Evolutionary conservation across 2,797 vertebrate genomes (phyloP).

Genomic region (Otus scops): DNA sequence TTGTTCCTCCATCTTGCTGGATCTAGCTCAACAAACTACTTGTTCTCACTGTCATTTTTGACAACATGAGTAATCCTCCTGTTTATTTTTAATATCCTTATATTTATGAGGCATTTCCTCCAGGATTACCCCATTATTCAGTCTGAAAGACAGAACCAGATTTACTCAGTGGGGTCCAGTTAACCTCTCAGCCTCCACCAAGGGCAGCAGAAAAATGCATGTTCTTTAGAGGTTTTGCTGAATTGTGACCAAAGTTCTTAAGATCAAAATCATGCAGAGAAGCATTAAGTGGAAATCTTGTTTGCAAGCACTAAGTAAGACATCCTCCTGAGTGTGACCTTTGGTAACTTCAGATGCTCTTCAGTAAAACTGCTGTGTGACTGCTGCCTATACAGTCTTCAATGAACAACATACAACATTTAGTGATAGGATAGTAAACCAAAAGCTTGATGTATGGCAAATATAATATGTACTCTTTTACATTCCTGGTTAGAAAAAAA

Average conservation of each 20-base stretch:
- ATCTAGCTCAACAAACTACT: neutral
- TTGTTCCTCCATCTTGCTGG: neutral
- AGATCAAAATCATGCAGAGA: constrained; percentile 14
- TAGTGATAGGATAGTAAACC: neutral
- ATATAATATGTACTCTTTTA: neutral
- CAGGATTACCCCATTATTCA: neutral
- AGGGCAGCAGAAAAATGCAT: neutral
- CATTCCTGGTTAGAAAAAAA: neutral
- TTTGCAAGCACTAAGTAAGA: neutral
- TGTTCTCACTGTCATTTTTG: neutral
- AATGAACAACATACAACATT: neutral
- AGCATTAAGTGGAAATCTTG: constrained; percentile 8
- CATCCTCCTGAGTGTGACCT: constrained; percentile 11
- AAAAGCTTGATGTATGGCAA: neutral
- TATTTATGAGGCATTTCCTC: neutral
- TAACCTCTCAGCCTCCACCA: neutral
- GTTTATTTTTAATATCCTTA: neutral
- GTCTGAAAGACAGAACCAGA: neutral
- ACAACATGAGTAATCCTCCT: neutral
- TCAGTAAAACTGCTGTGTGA: neutral
- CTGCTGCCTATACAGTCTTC: neutral
- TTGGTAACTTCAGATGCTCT: neutral
- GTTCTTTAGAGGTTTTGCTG: neutral
- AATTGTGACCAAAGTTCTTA: neutral
- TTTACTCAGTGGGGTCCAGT: neutral